These are phyloP conservation scores for Zaprionus nigranus DNA, from an alignment of 1,140 invertebrate species.

Conservation along the genomic window DNA sequence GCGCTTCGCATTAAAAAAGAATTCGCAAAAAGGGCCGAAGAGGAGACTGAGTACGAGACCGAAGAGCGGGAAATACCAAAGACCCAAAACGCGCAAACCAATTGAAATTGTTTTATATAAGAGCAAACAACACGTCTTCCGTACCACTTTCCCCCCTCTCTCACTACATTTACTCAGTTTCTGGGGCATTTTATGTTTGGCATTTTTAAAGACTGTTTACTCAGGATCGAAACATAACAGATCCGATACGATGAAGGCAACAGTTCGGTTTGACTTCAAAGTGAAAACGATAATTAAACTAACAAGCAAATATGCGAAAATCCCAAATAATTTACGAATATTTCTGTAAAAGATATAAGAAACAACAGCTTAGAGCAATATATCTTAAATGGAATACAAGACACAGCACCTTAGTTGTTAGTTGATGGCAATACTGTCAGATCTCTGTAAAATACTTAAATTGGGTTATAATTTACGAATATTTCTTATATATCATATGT, in stretches of 20 bases:
- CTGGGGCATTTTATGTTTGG: slow-evolving; percentile 57
- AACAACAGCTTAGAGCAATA: background rate
- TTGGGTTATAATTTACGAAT: background rate
- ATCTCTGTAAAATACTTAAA: no score
- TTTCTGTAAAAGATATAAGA: background rate
- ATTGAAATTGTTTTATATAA: slow-evolving; percentile 72
- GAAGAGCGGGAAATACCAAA: slow-evolving; percentile 40
- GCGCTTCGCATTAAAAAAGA: slow-evolving; percentile 72
- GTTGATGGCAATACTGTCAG: no score
- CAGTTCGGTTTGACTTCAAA: slow-evolving; percentile 44
- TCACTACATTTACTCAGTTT: slow-evolving; percentile 16
- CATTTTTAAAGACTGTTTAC: slow-evolving; percentile 42
- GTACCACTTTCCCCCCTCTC: background rate
- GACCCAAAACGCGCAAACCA: slow-evolving; percentile 53
- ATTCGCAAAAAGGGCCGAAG: slow-evolving; percentile 62
- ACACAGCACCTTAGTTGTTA: no score
- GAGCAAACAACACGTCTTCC: slow-evolving; percentile 1
- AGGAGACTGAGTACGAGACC: slow-evolving; percentile 24
- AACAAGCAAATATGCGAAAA: slow-evolving; percentile 46
- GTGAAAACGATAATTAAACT: slow-evolving; percentile 39
- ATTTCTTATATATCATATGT: background rate
- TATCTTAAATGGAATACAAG: background rate
- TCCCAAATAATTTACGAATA: slow-evolving; percentile 1
- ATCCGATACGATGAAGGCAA: slow-evolving; percentile 6
- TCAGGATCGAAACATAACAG: slow-evolving; percentile 32